These are phyloP conservation scores for Didymodactylos carnosus DNA, from an alignment of 2,888 invertebrate species.

Conservation along the genomic window DNA sequence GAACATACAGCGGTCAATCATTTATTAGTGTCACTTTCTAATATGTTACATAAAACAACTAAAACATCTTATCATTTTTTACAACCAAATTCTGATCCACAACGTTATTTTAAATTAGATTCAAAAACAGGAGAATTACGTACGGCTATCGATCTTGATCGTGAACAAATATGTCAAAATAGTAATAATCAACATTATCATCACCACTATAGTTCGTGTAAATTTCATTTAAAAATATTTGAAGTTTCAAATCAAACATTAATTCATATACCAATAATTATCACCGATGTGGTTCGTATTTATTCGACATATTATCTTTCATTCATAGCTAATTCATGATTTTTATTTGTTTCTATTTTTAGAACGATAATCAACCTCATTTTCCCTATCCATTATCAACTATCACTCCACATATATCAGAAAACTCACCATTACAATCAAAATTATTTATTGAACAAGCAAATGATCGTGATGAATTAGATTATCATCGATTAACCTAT, in stretches of 20 bases:
- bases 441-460: not conserved
- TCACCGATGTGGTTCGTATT: too few species aligned
- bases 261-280: not conserved
- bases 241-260: not conserved
- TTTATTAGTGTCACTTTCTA: not conserved
- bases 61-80: not conserved
- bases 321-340: too few species aligned
- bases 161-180: not conserved
- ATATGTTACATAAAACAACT: not conserved
- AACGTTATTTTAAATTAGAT: not conserved
- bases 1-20: not conserved
- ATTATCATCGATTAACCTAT: not conserved
- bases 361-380: not conserved
- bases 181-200: not conserved
- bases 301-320: too few species aligned
- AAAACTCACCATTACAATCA: not conserved
- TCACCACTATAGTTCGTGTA: too few species aligned
- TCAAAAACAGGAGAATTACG: not conserved
- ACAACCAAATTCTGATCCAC: not conserved
- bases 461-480: not conserved
- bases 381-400: not conserved
- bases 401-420: not conserved
- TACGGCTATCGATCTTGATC: not conserved
- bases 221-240: not conserved
- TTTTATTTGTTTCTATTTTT: too few species aligned